Evolutionary conservation across 2,888 invertebrate species (phyloP).

Genomic region (Synanthedon myopaeformis): DNA sequence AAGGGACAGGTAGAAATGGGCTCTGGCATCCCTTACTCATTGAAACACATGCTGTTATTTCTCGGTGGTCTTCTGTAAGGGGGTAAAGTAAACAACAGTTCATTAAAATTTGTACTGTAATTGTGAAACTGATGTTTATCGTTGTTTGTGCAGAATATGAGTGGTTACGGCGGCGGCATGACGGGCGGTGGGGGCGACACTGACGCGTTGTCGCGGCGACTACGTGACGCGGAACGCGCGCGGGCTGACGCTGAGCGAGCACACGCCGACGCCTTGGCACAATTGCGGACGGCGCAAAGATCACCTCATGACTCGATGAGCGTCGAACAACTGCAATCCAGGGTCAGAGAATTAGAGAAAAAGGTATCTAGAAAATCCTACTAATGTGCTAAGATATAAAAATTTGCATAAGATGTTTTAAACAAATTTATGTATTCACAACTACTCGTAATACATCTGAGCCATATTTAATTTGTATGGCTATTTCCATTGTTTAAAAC

Average conservation of each 20-base stretch:
- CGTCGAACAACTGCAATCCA: conserved; percentile 81
- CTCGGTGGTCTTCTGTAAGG: too few species aligned
- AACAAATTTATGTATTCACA: too few species aligned
- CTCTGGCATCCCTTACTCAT: too few species aligned
- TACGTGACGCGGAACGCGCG: conserved; percentile 83
- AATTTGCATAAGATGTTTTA: too few species aligned
- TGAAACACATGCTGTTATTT: too few species aligned
- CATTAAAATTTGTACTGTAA: too few species aligned
- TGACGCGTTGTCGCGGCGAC: conserved; percentile 75
- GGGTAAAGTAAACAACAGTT: too few species aligned
- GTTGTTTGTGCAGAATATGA: conserved; percentile 26
- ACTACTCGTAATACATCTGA: too few species aligned
- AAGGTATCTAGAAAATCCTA: conserved; percentile 69
- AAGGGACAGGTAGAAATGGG: too few species aligned
- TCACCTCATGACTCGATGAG: conserved; percentile 58
- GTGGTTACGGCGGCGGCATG: conserved; percentile 51
- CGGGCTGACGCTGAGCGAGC: conserved; percentile 82
- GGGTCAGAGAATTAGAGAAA: conserved; percentile 91
- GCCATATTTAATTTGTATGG: too few species aligned
- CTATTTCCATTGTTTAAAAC: too few species aligned
- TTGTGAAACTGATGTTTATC: background rate
- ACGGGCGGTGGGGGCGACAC: conserved; percentile 39
- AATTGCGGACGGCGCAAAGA: conserved; percentile 70
- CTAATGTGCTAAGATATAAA: too few species aligned
- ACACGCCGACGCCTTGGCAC: conserved; percentile 81